Conservation (phyloP, 2,113 vertebrate species). For the Urocolius indicus region DNA sequence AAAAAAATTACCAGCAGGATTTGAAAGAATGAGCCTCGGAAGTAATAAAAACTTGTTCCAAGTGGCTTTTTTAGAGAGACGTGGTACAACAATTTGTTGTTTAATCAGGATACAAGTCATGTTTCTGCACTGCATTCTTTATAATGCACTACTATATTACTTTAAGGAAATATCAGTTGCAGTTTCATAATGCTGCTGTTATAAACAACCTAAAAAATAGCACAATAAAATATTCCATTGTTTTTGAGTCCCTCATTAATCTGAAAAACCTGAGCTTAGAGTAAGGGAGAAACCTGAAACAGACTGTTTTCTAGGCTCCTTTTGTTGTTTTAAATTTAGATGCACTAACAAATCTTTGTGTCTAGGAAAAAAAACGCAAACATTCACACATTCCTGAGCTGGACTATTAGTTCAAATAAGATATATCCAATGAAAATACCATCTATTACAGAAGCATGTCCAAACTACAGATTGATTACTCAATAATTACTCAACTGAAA, state of each 20-base stretch:
- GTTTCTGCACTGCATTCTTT: neutral
- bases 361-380: neutral
- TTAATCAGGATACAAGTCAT: neutral
- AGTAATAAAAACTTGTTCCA: conserved; percentile 20
- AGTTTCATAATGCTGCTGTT: neutral
- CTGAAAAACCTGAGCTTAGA: neutral
- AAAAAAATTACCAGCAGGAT: neutral
- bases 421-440: neutral
- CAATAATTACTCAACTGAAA: no score
- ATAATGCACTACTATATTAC: neutral
- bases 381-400: neutral
- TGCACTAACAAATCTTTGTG: neutral
- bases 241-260: neutral
- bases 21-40: neutral
- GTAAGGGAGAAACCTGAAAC: neutral
- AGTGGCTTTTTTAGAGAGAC: neutral
- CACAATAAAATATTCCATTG: neutral
- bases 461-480: neutral
- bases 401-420: neutral
- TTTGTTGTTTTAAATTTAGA: neutral
- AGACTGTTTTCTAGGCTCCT: neutral
- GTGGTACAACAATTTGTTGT: neutral
- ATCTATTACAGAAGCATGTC: neutral
- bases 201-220: neutral
- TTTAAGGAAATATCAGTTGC: neutral